Base-by-base conservation (phyloP, 2,113 vertebrate genomes). In the Octodon degus region DNA sequence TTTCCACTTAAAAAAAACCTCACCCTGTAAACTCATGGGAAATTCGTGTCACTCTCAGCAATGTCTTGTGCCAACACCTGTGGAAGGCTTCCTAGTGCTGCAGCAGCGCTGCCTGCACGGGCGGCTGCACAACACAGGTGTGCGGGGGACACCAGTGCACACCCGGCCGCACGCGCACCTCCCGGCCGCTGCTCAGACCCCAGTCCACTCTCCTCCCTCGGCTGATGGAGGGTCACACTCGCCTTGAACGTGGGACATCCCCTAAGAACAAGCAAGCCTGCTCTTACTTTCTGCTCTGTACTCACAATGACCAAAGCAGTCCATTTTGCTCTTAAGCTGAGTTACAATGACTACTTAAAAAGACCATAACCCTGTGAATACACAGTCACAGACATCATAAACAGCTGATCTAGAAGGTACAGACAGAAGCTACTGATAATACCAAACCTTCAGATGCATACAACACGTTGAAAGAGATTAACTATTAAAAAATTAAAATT, bases 201-300 rank as follows among this genome's bases (percentile, higher is more conserved):
- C 13, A 37, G 74, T 63, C 20, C 58, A 50, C 22, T 37, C 70
- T 16, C 62, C 43, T 17, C 8, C 77, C 63, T n/a, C 55, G 24
- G 37, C 92, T 82, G 82, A 86, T 43, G 86, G 8, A 91, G 63
- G 82, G 67, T 81, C 47, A 96, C 13, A 30, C 30, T 86, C 83
- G 40, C 67, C 77, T 25, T 70, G 7, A 58, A 95, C 92, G 40
- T 30, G 72, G 4, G 20, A 22, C 17, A 63, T 58, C 32, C 88
- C 74, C 70, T 34, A 68, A 85, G 12, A 93, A 84, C 7, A 88
- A 80, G 19, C 72, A 93, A 86, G 86, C 16, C 55, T 76, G 30
- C 40, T 58, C 55, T 87, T 95, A 30, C 40, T 91, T 77, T 94
- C n/a, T 91, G 53, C 25, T 91, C 58, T 88, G 32, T 47, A 92